Conservation (phyloP, 2,888 invertebrate species). For the Kryphioiulus occultus region DNA sequence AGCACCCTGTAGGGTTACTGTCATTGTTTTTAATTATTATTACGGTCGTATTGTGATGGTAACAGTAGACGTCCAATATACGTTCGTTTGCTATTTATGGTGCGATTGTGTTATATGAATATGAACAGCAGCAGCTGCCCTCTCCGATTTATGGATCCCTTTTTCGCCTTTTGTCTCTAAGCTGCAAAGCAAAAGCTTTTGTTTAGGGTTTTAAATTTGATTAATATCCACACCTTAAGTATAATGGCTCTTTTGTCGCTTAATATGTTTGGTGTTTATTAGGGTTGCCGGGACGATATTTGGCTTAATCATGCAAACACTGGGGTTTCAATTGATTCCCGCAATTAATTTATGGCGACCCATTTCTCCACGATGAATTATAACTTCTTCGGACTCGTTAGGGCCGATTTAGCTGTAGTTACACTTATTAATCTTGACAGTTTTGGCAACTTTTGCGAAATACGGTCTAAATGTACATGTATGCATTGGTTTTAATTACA, state of each 20-base stretch:
- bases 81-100: neutral
- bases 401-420: too few species aligned
- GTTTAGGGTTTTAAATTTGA: conserved; percentile 25
- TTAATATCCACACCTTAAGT: conserved; percentile 16
- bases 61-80: neutral
- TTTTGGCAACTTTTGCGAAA: too few species aligned
- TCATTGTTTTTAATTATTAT: neutral
- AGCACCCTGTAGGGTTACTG: neutral
- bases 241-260: conserved; percentile 30
- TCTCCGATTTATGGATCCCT: conserved; percentile 17
- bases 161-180: conserved; percentile 9
- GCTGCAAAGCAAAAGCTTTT: neutral
- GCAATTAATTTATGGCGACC: neutral
- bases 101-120: neutral
- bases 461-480: too few species aligned
- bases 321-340: neutral
- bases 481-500: too few species aligned
- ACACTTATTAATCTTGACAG: too few species aligned
- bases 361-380: neutral
- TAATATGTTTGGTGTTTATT: conserved; percentile 10
- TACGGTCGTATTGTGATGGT: neutral
- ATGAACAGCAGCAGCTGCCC: neutral
- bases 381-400: neutral
- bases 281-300: conserved; percentile 25
- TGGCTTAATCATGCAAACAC: conserved; percentile 15